Base-by-base conservation (phyloP, 1,140 invertebrate species). In the Melanaphis sacchari region DNA sequence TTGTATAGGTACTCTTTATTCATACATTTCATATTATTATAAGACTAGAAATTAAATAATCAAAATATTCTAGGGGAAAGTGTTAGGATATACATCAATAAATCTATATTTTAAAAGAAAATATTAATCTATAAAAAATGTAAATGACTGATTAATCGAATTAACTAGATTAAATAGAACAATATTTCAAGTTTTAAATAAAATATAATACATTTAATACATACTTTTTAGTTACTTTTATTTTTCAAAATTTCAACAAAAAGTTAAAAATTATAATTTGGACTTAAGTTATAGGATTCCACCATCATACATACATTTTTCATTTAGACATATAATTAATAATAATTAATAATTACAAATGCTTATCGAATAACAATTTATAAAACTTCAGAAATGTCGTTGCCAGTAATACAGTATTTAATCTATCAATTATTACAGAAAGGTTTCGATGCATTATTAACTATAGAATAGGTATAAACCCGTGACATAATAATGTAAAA, bases 41-140 rank as follows among this genome's bases (percentile, higher is more conserved):
- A 85, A 54, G 18, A 84, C 36, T 7, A 84, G n/a, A 40, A 93
- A 85, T 54, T 21, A 11, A 93, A 92, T 81, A 38, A 81, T 82
- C 90, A 93, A 85, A 93, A 85, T 36, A 92, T 49, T 92, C 46
- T 40, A 36, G 9, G 41, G 76, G 91, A 92, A 92, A 92, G 91
- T 92, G 76, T 92, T 84, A 49, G 11, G 26, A 76, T 54, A 11
- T 0, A n/a, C n/a, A n/a, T 36, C 24, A 7, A 88, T 4, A n/a
- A 89, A n/a, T 38, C 26, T 52, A 89, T 89, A 26, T 40, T 54
- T 8, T 54, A 52, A 38, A 88, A 52, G 36, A 11, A 89, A 52
- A 89, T 43, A 54, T 52, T 52, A 52, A 89, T 38, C 22, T 26
- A 46, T 87, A 87, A 18, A 76, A 9, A 66, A 31, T 66, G 31